Conservation (phyloP, 2,888 invertebrate genomes). For the Drosophila prostipennis region DNA sequence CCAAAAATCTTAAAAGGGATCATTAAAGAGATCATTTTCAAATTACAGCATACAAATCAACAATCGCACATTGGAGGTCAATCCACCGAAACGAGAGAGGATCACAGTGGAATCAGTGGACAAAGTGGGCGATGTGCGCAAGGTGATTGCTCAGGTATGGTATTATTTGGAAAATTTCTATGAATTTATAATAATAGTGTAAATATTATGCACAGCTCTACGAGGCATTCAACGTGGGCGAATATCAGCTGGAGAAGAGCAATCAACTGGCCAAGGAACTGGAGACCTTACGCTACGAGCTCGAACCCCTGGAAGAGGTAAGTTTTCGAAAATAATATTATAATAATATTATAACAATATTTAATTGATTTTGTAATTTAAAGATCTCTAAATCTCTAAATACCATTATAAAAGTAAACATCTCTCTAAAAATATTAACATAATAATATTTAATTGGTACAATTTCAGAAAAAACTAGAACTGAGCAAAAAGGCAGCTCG, state of each 20-base stretch:
- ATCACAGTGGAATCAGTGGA: constrained; percentile 81
- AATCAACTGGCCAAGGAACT: constrained; percentile 90
- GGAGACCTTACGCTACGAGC: constrained; percentile 92
- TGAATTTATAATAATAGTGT: neutral
- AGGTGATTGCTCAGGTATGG: constrained; percentile 83
- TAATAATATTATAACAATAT: too few species aligned
- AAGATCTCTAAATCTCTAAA: too few species aligned
- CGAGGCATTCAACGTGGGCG: constrained; percentile 95
- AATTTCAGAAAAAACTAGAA: constrained; percentile 88
- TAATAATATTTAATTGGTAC: too few species aligned
- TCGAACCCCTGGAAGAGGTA: constrained; percentile 95
- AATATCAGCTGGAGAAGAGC: constrained; percentile 94
- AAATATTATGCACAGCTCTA: constrained; percentile 88
- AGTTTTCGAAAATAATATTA: constrained; percentile 35
- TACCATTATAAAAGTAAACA: too few species aligned
- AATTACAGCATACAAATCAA: constrained; percentile 90
- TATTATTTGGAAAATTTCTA: too few species aligned
- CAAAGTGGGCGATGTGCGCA: constrained; percentile 83
- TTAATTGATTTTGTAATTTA: too few species aligned
- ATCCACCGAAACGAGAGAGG: constrained; percentile 89
- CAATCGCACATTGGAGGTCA: constrained; percentile 92
- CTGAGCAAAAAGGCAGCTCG: constrained; percentile 90
- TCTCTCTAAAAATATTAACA: too few species aligned
- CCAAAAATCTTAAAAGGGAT: too few species aligned
- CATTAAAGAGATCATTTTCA: too few species aligned